Conservation (phyloP, 2,113 vertebrate species). For the Rhagologus leucostigma region DNA sequence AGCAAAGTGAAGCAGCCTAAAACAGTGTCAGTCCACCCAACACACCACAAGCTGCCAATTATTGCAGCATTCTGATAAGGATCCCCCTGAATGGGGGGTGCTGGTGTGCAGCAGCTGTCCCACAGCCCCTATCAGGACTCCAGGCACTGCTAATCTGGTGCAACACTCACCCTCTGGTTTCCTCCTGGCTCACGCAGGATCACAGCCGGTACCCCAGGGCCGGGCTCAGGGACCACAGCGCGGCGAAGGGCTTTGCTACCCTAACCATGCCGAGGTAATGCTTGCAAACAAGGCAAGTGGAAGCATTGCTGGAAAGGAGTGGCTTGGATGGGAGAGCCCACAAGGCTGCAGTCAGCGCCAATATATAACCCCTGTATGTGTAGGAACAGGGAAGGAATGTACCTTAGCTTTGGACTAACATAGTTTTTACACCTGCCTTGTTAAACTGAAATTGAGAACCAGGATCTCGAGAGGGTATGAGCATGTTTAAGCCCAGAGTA, state of each 20-base stretch:
- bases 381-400: background rate
- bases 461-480: background rate
- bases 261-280: rapidly evolving
- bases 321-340: background rate
- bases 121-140: background rate
- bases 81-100: rapidly evolving
- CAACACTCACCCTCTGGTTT: background rate
- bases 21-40: background rate
- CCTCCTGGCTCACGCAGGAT: conserved; percentile 30
- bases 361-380: background rate
- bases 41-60: background rate
- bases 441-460: background rate
- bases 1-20: background rate
- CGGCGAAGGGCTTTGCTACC: background rate
- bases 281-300: background rate
- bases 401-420: background rate
- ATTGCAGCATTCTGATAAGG: background rate
- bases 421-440: background rate
- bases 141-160: background rate
- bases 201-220: rapidly evolving
- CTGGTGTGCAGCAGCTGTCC: background rate
- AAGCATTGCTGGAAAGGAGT: background rate
- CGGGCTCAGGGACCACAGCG: background rate
- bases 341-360: background rate
- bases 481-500: background rate